These are phyloP conservation scores for Halcyon malimbica DNA, from an alignment of 2,113 vertebrate genomes.

Conservation along the genomic window DNA sequence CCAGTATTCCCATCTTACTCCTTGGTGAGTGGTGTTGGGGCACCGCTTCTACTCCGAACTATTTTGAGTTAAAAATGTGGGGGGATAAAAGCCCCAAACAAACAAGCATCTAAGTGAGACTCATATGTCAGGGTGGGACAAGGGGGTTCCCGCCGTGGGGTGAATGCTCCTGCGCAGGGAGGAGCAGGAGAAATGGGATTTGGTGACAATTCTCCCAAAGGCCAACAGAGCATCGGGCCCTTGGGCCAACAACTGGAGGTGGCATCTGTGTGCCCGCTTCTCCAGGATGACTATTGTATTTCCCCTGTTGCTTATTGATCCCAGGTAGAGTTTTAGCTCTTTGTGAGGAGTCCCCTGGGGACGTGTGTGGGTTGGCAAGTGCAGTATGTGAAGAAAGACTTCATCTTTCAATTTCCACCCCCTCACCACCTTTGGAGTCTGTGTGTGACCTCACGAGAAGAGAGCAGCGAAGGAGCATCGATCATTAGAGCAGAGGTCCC, in stretches of 20 bases:
- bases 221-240: background rate
- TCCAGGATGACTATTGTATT: fast-evolving
- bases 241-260: fast-evolving
- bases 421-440: background rate
- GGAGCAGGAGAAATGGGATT: background rate
- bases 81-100: background rate
- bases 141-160: background rate
- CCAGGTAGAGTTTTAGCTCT: background rate
- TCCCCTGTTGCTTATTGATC: background rate
- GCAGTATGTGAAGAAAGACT: background rate
- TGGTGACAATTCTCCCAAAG: background rate
- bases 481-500: background rate
- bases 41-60: background rate
- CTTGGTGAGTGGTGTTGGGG: fast-evolving
- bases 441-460: background rate
- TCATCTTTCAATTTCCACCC: no score
- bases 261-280: background rate
- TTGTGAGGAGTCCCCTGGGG: background rate
- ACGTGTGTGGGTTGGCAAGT: background rate
- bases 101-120: background rate
- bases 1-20: background rate
- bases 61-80: background rate
- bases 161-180: fast-evolving
- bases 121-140: fast-evolving
- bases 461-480: background rate